Evolutionary conservation across 2,113 vertebrate species (phyloP).

Genomic region (Naja naja): DNA sequence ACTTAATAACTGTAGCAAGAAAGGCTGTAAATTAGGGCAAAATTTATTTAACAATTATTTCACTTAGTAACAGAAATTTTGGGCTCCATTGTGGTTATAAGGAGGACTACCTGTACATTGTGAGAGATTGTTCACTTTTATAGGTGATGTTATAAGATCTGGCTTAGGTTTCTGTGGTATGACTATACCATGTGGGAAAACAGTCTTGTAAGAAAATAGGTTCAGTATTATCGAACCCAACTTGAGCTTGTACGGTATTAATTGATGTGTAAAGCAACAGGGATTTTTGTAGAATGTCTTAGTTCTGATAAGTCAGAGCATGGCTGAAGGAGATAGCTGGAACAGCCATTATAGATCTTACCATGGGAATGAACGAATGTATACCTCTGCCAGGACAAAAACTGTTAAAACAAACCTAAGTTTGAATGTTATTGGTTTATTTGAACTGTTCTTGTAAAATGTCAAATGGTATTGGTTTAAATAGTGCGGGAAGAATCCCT

Average conservation of each 20-base stretch:
- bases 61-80: neutral
- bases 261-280: neutral
- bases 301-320: neutral
- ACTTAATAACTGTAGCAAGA: neutral
- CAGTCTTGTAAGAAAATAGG: neutral
- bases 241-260: neutral
- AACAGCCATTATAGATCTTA: neutral
- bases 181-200: neutral
- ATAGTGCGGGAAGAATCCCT: no score
- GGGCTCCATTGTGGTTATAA: no score
- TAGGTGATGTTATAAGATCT: neutral
- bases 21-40: neutral
- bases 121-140: neutral
- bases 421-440: no score
- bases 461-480: no score
- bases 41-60: neutral
- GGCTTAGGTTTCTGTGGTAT: neutral
- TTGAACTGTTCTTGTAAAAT: no score
- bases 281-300: neutral
- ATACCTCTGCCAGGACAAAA: neutral
- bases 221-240: neutral
- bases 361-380: neutral
- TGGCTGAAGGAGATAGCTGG: neutral
- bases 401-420: no score
- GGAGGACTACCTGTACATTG: neutral